Evolutionary conservation across 2,797 vertebrate genomes (phyloP), one percentile per base, ranked within the genome.

Genomic region (Chelon labrosus): DNA sequence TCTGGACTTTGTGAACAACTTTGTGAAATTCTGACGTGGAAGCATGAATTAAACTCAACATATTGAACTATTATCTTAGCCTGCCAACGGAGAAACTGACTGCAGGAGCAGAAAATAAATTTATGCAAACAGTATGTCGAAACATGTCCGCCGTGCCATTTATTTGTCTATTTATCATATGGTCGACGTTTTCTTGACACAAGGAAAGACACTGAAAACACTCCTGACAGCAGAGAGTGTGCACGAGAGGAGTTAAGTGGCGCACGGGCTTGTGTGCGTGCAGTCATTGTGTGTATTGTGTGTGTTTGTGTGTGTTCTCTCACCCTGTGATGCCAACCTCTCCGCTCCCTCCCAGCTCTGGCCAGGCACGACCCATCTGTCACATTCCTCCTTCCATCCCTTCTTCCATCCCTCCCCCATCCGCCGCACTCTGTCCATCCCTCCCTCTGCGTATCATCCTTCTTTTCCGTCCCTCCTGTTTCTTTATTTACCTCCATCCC

Each of bases 311-410:
- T 91, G 90, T 80, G 77, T 88, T 88, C 88, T 89, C 89, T 91
- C 93, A 89, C 92, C 90, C 92, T 88, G 86, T 90, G 92, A 93
- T 92, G 91, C 93, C 93, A 94, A 93, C 93, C 93, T 94, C 92
- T 93, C 92, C 75, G 82, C 90, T 93, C 91, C 92, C 92, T 93
- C 90, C 91, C 86, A 91, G 93, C 91, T 93, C 91, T 92, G 90
- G 91, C 92, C 91, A 90, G 85, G 92, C 91, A 89, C 86, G 80
- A 92, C 91, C 92, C 92, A 92, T 93, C 92, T 92, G 92, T 92
- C 90, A 87, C 89, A 89, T 90, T 88, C 90, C 88, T 91, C 86
- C 86, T 90, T 89, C 86, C 91, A 89, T 91, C 85, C 83, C 76
- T 87, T 79, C 90, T 84, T 88, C 85, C 84, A 82, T 85, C 84